These are phyloP conservation scores for Acipenser oxyrinchus DNA, from an alignment of 2,797 vertebrate species.

Conservation along the genomic window DNA sequence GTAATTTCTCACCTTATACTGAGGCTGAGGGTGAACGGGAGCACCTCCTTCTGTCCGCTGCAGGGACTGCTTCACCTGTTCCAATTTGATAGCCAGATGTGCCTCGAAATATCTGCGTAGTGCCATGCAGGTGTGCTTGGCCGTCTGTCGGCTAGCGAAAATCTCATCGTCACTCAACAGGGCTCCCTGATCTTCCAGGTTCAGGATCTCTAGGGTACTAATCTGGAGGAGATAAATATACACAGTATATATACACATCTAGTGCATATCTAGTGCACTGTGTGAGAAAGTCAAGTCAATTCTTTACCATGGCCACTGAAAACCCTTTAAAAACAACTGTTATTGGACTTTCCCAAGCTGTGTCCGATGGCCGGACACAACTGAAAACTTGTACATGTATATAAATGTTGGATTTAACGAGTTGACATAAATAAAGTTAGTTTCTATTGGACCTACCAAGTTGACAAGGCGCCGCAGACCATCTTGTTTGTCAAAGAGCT, in stretches of 20 bases:
- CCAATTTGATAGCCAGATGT: constrained; percentile 94
- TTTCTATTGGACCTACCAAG: constrained; percentile 56
- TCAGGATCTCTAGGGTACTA: constrained; percentile 94
- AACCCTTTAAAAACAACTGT: too few relatives aligned
- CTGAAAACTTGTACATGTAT: too few relatives aligned
- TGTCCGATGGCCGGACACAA: too few relatives aligned
- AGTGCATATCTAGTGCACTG: too few relatives aligned
- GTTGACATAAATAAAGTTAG: too few relatives aligned
- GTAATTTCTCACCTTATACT: constrained; percentile 77
- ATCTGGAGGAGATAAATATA: constrained; percentile 57
- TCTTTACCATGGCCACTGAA: too few relatives aligned
- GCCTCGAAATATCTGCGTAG: constrained; percentile 95
- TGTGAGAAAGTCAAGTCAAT: too few relatives aligned
- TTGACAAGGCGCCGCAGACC: constrained; percentile 93
- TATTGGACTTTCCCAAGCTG: too few relatives aligned
- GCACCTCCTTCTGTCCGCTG: constrained; percentile 94
- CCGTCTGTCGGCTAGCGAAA: constrained; percentile 96
- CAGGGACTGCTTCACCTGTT: constrained; percentile 95
- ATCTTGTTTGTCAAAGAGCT: constrained; percentile 92
- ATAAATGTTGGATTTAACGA: too few relatives aligned
- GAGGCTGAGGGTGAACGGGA: constrained; percentile 86
- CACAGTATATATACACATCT: too few relatives aligned
- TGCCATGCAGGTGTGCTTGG: constrained; percentile 98
- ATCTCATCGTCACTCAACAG: constrained; percentile 95
- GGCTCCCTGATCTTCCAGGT: constrained; percentile 90